phyloP scores from a whole-genome alignment of 2,888 invertebrate genomes.

The Morpho achilles region DNA sequence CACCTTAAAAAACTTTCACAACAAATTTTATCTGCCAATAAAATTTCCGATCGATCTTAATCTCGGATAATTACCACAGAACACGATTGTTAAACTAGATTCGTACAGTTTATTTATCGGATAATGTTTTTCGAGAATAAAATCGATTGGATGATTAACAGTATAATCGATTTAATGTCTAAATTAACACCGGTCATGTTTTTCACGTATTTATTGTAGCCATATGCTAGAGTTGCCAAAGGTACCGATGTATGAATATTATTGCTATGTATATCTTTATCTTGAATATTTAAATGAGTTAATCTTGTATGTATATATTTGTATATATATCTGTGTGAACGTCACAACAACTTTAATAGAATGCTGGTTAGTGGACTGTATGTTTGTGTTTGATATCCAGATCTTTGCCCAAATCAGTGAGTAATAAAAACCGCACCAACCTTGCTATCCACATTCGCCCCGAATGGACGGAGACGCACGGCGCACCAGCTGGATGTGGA shows the following conservation, averaged over 20 bases:
- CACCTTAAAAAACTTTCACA: constrained; percentile 1
- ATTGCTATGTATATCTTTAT: no score
- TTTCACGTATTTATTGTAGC: constrained; percentile 31
- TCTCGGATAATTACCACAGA: background rate
- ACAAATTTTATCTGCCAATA: background rate
- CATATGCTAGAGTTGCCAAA: constrained; percentile 14
- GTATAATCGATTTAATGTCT: constrained; percentile 27
- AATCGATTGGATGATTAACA: constrained; percentile 27
- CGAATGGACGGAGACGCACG: no score
- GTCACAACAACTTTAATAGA: no score
- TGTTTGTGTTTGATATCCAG: no score
- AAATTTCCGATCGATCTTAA: background rate
- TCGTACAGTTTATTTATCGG: constrained; percentile 25
- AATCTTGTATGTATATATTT: no score
- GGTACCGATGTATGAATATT: background rate
- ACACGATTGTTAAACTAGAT: constrained; percentile 14
- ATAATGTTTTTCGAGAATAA: constrained; percentile 26
- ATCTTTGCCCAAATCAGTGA: no score
- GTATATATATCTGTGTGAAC: no score
- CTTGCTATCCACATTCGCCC: no score
- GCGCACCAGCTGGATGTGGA: no score
- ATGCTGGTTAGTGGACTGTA: no score
- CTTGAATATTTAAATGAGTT: no score
- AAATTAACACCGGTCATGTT: constrained; percentile 28
- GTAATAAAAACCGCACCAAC: no score